phyloP scores from a whole-genome alignment of 1,140 invertebrate genomes.

The Papilio dardanus region DNA sequence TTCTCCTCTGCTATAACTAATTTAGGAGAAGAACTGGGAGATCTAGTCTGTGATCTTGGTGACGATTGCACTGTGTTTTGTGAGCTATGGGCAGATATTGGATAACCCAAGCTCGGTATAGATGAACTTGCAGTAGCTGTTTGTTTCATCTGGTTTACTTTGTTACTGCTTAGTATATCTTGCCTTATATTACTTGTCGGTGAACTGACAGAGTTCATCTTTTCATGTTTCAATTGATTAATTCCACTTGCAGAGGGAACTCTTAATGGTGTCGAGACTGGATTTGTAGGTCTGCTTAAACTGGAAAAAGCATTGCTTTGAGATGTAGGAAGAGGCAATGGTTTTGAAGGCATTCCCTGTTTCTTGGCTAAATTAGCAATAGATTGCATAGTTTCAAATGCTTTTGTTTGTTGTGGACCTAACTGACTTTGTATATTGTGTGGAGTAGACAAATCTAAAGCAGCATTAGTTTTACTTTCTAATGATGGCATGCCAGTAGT shows the following conservation, averaged over 20 bases:
- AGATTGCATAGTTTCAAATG: conserved; percentile 81
- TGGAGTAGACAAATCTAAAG: conserved; percentile 78
- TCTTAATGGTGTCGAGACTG: conserved; percentile 60
- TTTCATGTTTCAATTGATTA: conserved; percentile 68
- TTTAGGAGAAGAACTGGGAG: conserved; percentile 80
- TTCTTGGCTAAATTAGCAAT: conserved; percentile 80
- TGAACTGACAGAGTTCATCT: conserved; percentile 47
- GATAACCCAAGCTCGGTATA: conserved; percentile 58
- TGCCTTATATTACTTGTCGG: conserved; percentile 53
- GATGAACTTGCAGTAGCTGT: conserved; percentile 48
- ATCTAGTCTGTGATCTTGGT: conserved; percentile 77
- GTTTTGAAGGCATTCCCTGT: conserved; percentile 71
- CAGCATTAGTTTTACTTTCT: conserved; percentile 70
- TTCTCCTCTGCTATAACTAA: conserved; percentile 81
- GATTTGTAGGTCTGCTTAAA: conserved; percentile 54
- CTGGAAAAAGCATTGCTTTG: conserved; percentile 62
- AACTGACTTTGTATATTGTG: conserved; percentile 75
- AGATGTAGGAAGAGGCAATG: conserved; percentile 53
- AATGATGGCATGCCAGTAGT: conserved; percentile 43
- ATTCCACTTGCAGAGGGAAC: conserved; percentile 61
- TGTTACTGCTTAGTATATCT: conserved; percentile 50
- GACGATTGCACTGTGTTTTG: conserved; percentile 61
- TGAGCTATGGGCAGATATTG: conserved; percentile 53
- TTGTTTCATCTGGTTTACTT: conserved; percentile 56
- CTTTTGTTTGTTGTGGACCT: conserved; percentile 75